These are phyloP conservation scores for Cephus runcator DNA, from an alignment of 2,888 invertebrate species.

Conservation along the genomic window DNA sequence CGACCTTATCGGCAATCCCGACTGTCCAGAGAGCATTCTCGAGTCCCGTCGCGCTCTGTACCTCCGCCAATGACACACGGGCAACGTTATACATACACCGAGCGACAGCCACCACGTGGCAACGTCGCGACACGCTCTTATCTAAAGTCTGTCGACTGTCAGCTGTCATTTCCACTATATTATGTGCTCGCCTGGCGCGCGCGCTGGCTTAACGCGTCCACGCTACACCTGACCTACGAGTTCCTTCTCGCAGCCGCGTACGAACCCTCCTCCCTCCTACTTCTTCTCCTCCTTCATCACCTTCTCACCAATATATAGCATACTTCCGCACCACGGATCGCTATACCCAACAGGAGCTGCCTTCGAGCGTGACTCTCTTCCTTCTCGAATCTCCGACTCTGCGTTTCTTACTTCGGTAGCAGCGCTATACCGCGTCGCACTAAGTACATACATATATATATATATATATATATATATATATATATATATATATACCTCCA, in stretches of 20 bases:
- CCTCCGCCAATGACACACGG: not conserved
- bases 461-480: no score
- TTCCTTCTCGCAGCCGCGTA: not conserved
- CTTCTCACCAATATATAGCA: not conserved
- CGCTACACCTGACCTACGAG: not conserved
- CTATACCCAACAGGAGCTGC: not conserved
- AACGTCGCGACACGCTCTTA: constrained; percentile 7
- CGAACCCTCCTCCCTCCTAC: not conserved
- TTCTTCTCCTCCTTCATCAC: not conserved
- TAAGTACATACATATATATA: not conserved
- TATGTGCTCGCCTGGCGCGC: not conserved
- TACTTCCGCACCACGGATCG: not conserved
- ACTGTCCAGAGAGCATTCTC: not conserved
- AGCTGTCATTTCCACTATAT: constrained; percentile 13
- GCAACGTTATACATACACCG: not conserved
- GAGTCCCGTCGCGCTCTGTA: not conserved
- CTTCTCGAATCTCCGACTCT: not conserved
- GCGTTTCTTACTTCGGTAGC: not conserved
- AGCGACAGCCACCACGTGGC: constrained; percentile 13
- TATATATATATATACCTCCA: not conserved
- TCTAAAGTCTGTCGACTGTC: constrained; percentile 22
- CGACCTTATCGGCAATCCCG: not conserved
- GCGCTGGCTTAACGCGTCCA: not conserved
- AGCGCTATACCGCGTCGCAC: not conserved
- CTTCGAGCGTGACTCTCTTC: not conserved